Conservation (phyloP, 1,140 invertebrate species). For the Calephelis virginiensis region DNA sequence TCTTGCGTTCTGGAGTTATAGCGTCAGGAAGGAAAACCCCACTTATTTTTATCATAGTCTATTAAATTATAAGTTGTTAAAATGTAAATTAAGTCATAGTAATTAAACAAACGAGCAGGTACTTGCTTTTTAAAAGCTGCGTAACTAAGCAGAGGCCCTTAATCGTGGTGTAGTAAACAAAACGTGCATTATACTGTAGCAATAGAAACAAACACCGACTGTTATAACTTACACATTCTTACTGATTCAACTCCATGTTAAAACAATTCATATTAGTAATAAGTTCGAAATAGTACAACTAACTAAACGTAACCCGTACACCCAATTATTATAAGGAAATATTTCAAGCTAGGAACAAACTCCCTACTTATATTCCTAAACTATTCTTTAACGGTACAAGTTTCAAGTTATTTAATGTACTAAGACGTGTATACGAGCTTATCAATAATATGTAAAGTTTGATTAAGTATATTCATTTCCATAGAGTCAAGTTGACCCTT, state of each 20-base stretch:
- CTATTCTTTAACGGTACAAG: too few species aligned
- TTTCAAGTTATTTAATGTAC: not conserved
- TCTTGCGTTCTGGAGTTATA: too few species aligned
- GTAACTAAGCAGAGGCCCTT: too few species aligned
- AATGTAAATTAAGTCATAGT: constrained; percentile 77
- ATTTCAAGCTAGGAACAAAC: too few species aligned
- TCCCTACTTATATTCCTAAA: too few species aligned
- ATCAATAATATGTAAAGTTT: constrained; percentile 6
- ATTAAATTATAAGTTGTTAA: constrained; percentile 75
- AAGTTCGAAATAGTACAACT: not conserved
- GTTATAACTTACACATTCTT: constrained; percentile 18
- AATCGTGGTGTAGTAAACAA: not conserved
- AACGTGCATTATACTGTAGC: constrained; percentile 18
- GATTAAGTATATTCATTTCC: not conserved
- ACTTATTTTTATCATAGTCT: too few species aligned
- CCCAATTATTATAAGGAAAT: too few species aligned
- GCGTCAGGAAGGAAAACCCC: too few species aligned
- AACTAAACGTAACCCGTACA: not conserved
- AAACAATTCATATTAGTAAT: constrained; percentile 4
- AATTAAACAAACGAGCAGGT: constrained; percentile 44
- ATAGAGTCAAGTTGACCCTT: not conserved
- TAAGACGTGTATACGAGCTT: not conserved
- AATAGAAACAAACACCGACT: constrained; percentile 2
- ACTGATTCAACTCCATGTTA: constrained; percentile 25
- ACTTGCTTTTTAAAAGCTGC: too few species aligned